Base-by-base conservation (phyloP, 1,140 invertebrate species). In the Orchesella cincta region DNA sequence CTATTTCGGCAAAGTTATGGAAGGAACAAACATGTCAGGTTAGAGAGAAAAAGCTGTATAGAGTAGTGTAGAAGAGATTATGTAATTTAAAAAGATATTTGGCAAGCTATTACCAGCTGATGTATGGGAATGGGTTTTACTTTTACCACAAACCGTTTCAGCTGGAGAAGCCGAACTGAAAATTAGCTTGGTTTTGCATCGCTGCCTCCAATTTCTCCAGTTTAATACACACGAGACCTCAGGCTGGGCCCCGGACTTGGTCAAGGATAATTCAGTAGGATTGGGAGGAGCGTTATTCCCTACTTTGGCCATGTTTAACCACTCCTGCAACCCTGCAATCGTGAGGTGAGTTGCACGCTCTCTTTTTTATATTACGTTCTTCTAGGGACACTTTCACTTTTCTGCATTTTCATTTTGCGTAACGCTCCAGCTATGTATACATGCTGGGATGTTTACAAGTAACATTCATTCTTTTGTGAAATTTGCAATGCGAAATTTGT, bases 141-240 rank as follows among this genome's bases (percentile, higher is more conserved):
- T n/a, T n/a, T n/a, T n/a, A n/a, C n/a, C n/a, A n/a, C n/a, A n/a
- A n/a, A n/a, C n/a, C n/a, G 20, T 62, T 67, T 2, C 31, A 67
- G 62, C 31, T 29, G 52, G 39, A 20, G 70, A 74, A 52, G 23
- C 72, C 46, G 71, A 74, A 74, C 29, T 79, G 26, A 67, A 36
- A 23, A 89, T 96, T 72, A 93, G 90, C 2, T 88, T 88, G 14
- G 85, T 96, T 76, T 86, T 97, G 54, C 86, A 95, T 46, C 90
- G 91, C 80, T 91, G 93, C 86, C 86, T 96, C 18, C 92, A 97
- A 87, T 87, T 95, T 46, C 85, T 97, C 14, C 94, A 97, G 82
- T 98, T 96, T 84, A 98, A 97, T 84, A 91, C 94, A 3, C 95
- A 98, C 83, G 95, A 98, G 88, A 91, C 97, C 39, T 91, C 91